Base-by-base conservation (phyloP, 2,888 invertebrate genomes). In the Brachyopa scutellaris region DNA sequence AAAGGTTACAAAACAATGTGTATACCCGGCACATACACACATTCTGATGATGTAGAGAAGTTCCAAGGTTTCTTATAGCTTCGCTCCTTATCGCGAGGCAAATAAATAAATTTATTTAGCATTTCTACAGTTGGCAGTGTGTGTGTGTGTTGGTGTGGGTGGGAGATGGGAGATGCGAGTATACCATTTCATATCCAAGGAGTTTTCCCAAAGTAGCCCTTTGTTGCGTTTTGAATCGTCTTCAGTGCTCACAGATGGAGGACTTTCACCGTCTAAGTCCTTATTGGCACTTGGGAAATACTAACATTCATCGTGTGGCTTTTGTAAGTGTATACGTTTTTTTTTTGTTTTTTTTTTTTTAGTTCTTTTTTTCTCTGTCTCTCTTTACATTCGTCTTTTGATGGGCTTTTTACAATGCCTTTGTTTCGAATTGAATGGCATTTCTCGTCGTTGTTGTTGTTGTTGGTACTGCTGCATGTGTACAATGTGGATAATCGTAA, bases 151-250 rank as follows among this genome's bases (percentile, higher is more conserved):
- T 2, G 8, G 40, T 33, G 13, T 40, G 13, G 7, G 29, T 8
- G 11, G 3, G 6, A 8, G 49, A 8, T 15, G 19, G 17, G 13
- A 29, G 8, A 9, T 5, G 2, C 6, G 38, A 5, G 21, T n/a
- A n/a, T 17, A 31, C 31, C 13, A 33, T n/a, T n/a, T n/a, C n/a
- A n/a, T 55, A 26, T 33, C 49, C 49, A 23, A 51, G 62, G 57
- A 73, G 69, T 76, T 80, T 69, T 80, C 80, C 80, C 80, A 80
- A 80, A 80, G 80, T 80, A 80, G 74, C 76, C 80, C 36, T 80
- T 80, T 80, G 80, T 80, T 80, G 80, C 62, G 67, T 79, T 67
- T 55, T 55, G 79, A 79, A 79, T 79, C 47, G 79, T 74, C 67
- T 79, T 74, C 67, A 62, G 47, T 42, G 66, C 66, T 74, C 23